These are phyloP conservation scores for Ariolimax columbianus DNA, from an alignment of 2,888 invertebrate species.

Conservation along the genomic window DNA sequence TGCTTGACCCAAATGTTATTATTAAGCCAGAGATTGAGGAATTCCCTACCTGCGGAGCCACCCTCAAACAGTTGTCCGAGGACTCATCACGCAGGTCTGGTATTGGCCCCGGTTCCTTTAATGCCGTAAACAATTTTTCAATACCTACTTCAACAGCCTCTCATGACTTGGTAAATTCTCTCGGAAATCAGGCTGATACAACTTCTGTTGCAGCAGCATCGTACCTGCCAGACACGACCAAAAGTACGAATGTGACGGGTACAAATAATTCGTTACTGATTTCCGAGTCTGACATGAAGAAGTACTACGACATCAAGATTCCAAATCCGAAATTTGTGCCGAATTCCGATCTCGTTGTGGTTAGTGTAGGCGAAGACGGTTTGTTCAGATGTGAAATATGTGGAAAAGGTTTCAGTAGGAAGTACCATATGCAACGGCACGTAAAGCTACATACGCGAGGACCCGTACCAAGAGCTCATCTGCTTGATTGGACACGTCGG, in stretches of 20 bases:
- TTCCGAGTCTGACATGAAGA: conserved; percentile 44
- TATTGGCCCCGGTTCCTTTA: background rate
- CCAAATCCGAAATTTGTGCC: conserved; percentile 39
- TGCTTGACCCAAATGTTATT: conserved; percentile 36
- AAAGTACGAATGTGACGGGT: background rate
- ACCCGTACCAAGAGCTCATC: conserved; percentile 47
- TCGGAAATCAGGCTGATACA: background rate
- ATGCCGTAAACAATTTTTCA: conserved; percentile 3
- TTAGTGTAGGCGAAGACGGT: conserved; percentile 21
- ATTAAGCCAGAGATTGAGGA: conserved; percentile 51
- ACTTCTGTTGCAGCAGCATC: background rate
- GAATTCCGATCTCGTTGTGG: background rate
- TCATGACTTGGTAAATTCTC: background rate
- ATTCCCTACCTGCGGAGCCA: background rate
- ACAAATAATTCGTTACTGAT: background rate
- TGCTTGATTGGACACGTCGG: conserved; percentile 50
- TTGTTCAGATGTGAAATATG: conserved; percentile 42
- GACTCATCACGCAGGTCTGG: background rate
- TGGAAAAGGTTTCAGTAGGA: conserved; percentile 48
- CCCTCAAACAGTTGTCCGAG: background rate
- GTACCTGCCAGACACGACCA: conserved; percentile 7
- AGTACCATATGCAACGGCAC: conserved; percentile 52
- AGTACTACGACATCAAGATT: conserved; percentile 48
- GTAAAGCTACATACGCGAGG: conserved; percentile 46
- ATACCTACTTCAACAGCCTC: background rate